Base-by-base conservation (phyloP, 2,113 vertebrate genomes). In the Eurypyga helias region DNA sequence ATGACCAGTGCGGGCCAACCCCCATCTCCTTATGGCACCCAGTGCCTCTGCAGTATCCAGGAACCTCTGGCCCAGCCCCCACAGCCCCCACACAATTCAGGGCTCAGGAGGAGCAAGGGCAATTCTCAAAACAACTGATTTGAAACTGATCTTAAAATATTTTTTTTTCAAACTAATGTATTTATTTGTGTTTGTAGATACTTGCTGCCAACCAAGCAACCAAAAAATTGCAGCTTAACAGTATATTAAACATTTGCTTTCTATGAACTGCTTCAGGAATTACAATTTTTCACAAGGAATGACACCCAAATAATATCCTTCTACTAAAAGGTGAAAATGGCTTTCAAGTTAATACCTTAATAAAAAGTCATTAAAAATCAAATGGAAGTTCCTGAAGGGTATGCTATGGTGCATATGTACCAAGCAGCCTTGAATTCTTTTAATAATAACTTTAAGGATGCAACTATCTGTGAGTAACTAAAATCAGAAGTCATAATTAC, bases 31-130 rank as follows among this genome's bases (percentile, higher is more conserved):
- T 45, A 9, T 4, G 23, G 23, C 13, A 84, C 9, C 5, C 16
- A 15, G 16, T 19, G 19, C 2, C 46, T 72, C 34, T 77, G 21
- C 34, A 90, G 49, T 54, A 49, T 26, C 38, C 75, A 23, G 16
- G 8, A 14, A 75, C 33, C 11, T 31, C 20, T 43, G 36, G 8
- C 9, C 7, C 15, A 66, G 34, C 3, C 8, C 23, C 55, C 8
- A 48, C 7, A 33, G 11, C 1, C 20, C 3, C 17, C 24, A 54
- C 16, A 29, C 5, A 49, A 9, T 1, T 1, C 6, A 55, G 14
- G 7, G 6, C 26, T 57, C 7, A 62, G 26, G 20, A 93, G 3
- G 5, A 71, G 3, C 11, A 49, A 58, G 13, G 9, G 5, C 2
- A 2, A 8, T 24, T 89, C n/a, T 49, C 21, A 87, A 26, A 9